Evolutionary conservation across 1,140 invertebrate species (phyloP).

Genomic region (Rhizoglyphus robini): DNA sequence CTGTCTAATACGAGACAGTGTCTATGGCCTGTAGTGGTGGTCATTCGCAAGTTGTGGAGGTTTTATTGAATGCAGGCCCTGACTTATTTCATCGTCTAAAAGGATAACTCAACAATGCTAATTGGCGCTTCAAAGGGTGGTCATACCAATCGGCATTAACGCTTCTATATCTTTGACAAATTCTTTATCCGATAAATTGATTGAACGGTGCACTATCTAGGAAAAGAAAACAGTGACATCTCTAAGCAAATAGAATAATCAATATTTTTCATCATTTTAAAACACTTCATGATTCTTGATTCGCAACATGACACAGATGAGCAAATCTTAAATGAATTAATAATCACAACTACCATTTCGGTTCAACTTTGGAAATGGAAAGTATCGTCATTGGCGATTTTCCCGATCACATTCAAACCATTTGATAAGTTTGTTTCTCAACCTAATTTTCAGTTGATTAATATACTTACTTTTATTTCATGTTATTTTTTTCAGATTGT

Average conservation of each 20-base stretch:
- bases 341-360: neutral
- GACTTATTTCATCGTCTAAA: conserved; percentile 85
- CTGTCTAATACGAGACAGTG: too few relatives aligned
- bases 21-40: conserved; percentile 93
- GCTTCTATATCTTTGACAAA: neutral
- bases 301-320: neutral
- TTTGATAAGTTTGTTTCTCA: too few relatives aligned
- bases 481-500: too few relatives aligned
- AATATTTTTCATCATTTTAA: neutral
- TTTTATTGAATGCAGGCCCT: conserved; percentile 72
- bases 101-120: conserved; percentile 95
- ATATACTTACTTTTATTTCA: too few relatives aligned
- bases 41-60: conserved; percentile 77
- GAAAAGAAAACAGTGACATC: neutral
- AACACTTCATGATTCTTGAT: neutral
- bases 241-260: neutral
- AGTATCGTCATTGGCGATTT: too few relatives aligned
- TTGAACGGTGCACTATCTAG: neutral
- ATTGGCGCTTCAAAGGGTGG: conserved; percentile 96
- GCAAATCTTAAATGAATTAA: too few relatives aligned
- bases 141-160: conserved; percentile 60
- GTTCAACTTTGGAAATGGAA: too few relatives aligned
- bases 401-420: too few relatives aligned
- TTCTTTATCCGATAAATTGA: neutral
- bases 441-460: too few relatives aligned